phyloP scores from a whole-genome alignment of 2,888 invertebrate species.

The Papilio gigon region DNA sequence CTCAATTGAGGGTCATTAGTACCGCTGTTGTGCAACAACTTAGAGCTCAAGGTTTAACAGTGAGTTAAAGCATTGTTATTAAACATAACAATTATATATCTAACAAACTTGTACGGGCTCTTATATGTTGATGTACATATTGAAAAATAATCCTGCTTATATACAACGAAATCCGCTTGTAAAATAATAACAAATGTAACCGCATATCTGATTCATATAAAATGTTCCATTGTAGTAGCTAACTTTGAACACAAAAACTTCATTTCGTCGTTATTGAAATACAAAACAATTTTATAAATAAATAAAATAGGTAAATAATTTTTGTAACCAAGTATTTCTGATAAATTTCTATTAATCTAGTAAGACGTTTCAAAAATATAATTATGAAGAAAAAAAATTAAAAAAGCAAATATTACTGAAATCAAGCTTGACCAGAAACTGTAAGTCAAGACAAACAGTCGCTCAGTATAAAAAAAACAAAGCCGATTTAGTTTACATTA shows the following conservation, averaged over 20 bases:
- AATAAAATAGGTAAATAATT: neutral
- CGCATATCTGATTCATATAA: neutral
- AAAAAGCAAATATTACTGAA: neutral
- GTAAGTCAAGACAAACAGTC: no score
- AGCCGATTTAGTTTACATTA: neutral
- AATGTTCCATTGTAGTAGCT: neutral
- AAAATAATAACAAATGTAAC: conserved; percentile 3
- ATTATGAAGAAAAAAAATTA: neutral
- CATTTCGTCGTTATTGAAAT: no score
- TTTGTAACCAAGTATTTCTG: neutral
- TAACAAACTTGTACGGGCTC: conserved; percentile 16
- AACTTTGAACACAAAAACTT: no score
- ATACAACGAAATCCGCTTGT: conserved; percentile 6
- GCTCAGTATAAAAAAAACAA: no score
- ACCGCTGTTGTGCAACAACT: conserved; percentile 83
- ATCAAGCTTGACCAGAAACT: no score
- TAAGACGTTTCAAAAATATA: neutral
- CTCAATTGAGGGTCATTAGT: conserved; percentile 83
- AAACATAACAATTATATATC: conserved; percentile 32
- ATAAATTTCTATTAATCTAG: no score
- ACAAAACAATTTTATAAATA: no score
- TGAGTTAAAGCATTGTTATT: conserved; percentile 53
- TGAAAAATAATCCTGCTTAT: conserved; percentile 14
- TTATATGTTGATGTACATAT: conserved; percentile 8
- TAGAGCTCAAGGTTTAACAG: conserved; percentile 79